Conservation (phyloP, 1,140 invertebrate genomes). For the Drosophila lacteicornis region DNA sequence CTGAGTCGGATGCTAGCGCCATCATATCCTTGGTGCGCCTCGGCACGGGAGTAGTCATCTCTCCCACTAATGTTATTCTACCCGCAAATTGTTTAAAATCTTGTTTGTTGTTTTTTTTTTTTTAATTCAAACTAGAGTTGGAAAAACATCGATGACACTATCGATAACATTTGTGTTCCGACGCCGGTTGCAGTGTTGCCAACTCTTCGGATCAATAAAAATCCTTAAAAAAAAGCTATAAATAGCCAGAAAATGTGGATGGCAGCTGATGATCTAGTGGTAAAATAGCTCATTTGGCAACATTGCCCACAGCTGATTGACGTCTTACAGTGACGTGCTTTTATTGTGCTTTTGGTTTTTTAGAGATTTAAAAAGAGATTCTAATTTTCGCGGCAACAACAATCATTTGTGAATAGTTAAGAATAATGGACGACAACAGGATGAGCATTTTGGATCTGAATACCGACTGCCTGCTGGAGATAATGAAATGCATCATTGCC, state of each 20-base stretch:
- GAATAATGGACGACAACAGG: neutral
- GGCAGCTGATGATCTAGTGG: too few species aligned
- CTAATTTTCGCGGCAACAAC: too few species aligned
- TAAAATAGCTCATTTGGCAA: too few species aligned
- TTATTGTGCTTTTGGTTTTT: too few species aligned
- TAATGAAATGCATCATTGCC: neutral
- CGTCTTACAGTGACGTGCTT: too few species aligned
- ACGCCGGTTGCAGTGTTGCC: too few species aligned
- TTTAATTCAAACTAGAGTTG: conserved; percentile 38
- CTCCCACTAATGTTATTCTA: conserved; percentile 4
- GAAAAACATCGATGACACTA: neutral
- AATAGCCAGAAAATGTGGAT: too few species aligned
- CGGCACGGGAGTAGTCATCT: conserved; percentile 72
- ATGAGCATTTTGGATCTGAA: neutral
- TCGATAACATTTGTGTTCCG: neutral
- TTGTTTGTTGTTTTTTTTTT: conserved; percentile 13
- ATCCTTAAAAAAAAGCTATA: too few species aligned
- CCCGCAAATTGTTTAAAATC: conserved; percentile 26
- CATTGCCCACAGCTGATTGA: too few species aligned
- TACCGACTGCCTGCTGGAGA: neutral
- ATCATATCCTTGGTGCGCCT: conserved; percentile 73
- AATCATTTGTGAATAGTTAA: too few species aligned
- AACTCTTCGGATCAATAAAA: too few species aligned
- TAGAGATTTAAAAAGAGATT: too few species aligned
- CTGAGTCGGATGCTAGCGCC: conserved; percentile 64